Percentiles rank a stretch among this genome's conserved stretches.
Conservation (phyloP, 2,113 vertebrate species). For the Engraulis encrasicolus region DNA sequence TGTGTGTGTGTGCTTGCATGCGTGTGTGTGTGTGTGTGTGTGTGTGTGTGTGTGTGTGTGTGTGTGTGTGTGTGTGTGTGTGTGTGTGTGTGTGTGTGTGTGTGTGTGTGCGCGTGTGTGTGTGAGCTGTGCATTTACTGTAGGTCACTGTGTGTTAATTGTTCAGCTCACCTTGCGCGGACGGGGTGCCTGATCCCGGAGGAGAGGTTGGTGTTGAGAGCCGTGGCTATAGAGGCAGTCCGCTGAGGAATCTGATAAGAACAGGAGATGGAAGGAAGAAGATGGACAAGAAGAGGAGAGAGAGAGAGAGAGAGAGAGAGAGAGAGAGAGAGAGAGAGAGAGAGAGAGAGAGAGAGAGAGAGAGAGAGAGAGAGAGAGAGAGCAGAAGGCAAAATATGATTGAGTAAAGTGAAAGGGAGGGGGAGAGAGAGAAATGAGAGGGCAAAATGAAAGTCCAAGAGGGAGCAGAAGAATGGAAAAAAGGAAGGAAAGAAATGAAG, state of each 20-base stretch:
- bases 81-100: conserved; percentile 15
- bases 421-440: no score
- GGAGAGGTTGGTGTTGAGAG: conserved; percentile 86
- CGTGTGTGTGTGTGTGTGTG: no score
- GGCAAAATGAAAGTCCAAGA: background rate
- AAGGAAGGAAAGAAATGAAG: background rate
- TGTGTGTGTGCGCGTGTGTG: background rate
- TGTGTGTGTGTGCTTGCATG: no score
- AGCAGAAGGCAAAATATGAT: no score
- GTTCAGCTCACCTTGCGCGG: conserved; percentile 83
- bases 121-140: background rate
- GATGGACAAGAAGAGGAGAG: background rate
- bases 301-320: conserved; percentile 11
- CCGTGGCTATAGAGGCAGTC: conserved; percentile 89
- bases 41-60: background rate
- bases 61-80: background rate
- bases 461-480: background rate
- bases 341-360: background rate
- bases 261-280: background rate
- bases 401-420: background rate
- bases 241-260: conserved; percentile 92
- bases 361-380: background rate
- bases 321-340: background rate
- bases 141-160: no score
- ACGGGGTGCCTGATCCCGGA: conserved; percentile 82